Evolutionary conservation across 2,113 vertebrate species (phyloP).

Genomic region (Thunnus maccoyii): DNA sequence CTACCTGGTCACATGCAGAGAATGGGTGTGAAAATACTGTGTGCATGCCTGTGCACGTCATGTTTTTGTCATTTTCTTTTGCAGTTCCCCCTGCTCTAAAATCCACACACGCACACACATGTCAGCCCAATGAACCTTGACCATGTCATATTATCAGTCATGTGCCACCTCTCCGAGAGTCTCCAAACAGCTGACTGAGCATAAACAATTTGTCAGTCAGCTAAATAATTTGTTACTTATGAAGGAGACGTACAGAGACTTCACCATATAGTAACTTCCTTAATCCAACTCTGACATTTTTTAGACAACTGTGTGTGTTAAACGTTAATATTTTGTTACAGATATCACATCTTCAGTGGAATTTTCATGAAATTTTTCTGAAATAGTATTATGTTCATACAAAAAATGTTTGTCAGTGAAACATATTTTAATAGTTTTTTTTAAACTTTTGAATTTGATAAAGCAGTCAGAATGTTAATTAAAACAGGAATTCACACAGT

Average conservation of each 20-base stretch:
- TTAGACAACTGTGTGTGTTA: not conserved
- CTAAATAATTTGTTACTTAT: slow-evolving; percentile 49
- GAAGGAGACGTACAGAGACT: not conserved
- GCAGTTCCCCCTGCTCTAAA: not conserved
- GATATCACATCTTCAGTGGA: not conserved
- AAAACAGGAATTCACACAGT: not conserved
- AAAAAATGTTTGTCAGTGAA: not conserved
- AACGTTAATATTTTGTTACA: not conserved
- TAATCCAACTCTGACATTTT: not conserved
- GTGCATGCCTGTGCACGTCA: not conserved
- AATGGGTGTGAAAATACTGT: not conserved
- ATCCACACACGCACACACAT: not conserved
- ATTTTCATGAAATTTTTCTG: not conserved
- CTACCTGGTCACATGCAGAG: not conserved
- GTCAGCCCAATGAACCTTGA: slow-evolving; percentile 28
- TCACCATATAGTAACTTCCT: not conserved
- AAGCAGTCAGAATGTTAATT: not conserved
- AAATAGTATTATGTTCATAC: not conserved
- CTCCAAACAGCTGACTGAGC: slow-evolving; percentile 39
- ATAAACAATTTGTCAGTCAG: slow-evolving; percentile 39
- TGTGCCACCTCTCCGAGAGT: slow-evolving; percentile 21
- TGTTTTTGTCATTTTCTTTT: not conserved
- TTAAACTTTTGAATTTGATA: too few relatives aligned
- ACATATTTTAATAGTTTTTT: not conserved
- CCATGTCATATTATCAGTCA: slow-evolving; percentile 35